These are phyloP conservation scores for Neotoxoptera formosana DNA, from an alignment of 1,140 invertebrate genomes.

Conservation along the genomic window DNA sequence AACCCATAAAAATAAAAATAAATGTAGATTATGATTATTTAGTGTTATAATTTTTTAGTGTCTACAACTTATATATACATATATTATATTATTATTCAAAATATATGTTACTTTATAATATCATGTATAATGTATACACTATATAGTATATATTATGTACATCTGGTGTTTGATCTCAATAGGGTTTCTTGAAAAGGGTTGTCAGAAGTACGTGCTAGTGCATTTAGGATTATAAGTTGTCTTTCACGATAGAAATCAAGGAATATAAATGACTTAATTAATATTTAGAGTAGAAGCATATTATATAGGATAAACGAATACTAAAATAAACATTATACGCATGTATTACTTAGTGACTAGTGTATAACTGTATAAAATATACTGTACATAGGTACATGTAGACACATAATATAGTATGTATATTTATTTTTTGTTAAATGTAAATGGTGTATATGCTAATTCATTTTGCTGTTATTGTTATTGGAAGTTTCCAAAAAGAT, in stretches of 20 bases:
- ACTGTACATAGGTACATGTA: neutral
- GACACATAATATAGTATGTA: neutral
- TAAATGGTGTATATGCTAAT: conserved; percentile 23
- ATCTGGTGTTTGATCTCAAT: conserved; percentile 26
- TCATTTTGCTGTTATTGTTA: conserved; percentile 15
- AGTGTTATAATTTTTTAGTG: neutral
- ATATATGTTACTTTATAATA: neutral
- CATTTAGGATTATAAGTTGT: conserved; percentile 31
- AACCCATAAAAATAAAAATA: neutral
- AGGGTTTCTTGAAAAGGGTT: neutral
- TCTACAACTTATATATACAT: neutral
- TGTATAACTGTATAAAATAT: neutral
- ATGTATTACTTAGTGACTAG: neutral
- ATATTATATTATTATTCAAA: conserved; percentile 12
- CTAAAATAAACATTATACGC: neutral
- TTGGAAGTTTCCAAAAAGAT: conserved; percentile 40
- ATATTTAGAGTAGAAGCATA: neutral
- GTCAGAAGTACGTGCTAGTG: conserved; percentile 37
- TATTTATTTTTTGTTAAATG: conserved; percentile 2
- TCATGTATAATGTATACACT: neutral
- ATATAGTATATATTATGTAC: neutral
- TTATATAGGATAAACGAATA: neutral
- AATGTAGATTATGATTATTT: neutral
- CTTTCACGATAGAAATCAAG: conserved; percentile 45
- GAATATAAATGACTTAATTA: conserved; percentile 52